Evolutionary conservation across 2,797 vertebrate species (phyloP).

Genomic region (Monodelphis domestica): DNA sequence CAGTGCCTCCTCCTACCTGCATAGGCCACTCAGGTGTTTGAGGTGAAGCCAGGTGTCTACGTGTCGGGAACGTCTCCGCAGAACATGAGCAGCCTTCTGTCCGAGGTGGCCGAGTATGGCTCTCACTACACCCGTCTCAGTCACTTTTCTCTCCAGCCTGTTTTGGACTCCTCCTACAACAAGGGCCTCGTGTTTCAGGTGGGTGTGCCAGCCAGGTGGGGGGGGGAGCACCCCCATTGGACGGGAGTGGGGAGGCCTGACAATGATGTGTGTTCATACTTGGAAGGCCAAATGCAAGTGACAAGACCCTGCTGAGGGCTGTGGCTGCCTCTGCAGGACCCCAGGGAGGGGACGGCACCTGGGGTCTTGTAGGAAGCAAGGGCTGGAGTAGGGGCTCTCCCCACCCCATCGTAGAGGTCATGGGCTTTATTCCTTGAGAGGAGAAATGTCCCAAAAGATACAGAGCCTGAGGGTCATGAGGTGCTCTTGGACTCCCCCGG

Average conservation of each 20-base stretch:
- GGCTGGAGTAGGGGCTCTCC: background rate
- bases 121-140: conserved; percentile 94
- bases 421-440: background rate
- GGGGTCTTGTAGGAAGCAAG: no score
- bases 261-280: background rate
- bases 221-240: background rate
- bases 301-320: background rate
- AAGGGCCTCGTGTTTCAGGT: conserved; percentile 98
- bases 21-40: conserved; percentile 89
- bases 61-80: conserved; percentile 95
- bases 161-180: conserved; percentile 85
- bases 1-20: rapidly evolving
- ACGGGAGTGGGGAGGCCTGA: no score
- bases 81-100: conserved; percentile 91
- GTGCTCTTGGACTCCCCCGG: background rate
- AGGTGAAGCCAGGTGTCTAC: conserved; percentile 91
- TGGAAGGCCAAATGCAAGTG: background rate
- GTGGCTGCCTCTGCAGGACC: background rate
- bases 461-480: background rate
- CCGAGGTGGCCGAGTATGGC: conserved; percentile 93
- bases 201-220: rapidly evolving
- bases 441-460: no score
- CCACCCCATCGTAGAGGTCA: background rate
- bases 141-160: conserved; percentile 92
- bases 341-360: background rate